Percentiles rank a stretch among this genome's conserved stretches.
Evolutionary conservation across 2,113 vertebrate genomes (phyloP).

Genomic region (Ptilonorhynchus violaceus): DNA sequence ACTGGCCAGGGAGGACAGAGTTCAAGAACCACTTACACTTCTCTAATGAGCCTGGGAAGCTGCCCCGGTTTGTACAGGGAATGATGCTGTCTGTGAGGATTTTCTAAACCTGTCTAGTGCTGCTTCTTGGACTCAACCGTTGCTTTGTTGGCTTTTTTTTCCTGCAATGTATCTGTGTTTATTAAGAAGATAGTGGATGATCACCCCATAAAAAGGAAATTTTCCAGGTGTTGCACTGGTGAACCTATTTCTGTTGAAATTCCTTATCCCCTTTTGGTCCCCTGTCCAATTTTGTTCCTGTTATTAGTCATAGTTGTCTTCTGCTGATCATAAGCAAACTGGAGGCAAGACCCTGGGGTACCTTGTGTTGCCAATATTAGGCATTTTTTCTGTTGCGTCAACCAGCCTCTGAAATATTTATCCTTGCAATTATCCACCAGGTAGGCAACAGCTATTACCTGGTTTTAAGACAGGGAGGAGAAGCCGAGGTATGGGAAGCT

Average conservation of each 20-base stretch:
- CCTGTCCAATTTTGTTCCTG: not conserved
- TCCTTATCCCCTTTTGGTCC: not conserved
- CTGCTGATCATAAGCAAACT: not conserved
- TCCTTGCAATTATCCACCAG: not conserved
- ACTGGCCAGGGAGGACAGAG: slow-evolving; percentile 44
- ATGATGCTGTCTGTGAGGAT: not conserved
- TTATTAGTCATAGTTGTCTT: not conserved
- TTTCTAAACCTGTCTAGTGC: not conserved
- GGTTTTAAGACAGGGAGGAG: not conserved
- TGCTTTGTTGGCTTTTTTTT: not conserved
- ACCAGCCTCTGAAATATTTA: not conserved
- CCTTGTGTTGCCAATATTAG: not conserved
- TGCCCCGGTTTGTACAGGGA: not conserved
- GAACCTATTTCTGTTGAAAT: not conserved
- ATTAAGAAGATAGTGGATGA: not conserved
- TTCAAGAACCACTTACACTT: slow-evolving; percentile 17
- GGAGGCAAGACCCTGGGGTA: not conserved
- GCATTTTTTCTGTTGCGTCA: not conserved
- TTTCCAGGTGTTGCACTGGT: not conserved
- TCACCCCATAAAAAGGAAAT: not conserved
- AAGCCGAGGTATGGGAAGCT: not conserved
- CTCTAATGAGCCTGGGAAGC: not conserved
- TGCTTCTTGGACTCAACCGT: not conserved
- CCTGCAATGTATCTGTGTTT: not conserved
- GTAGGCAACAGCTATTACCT: not conserved